A percentile compares a stretch with the other conserved stretches of the same genome.
These are phyloP conservation scores for Conops quadrifasciatus DNA, from an alignment of 2,888 invertebrate genomes.

Conservation along the genomic window DNA sequence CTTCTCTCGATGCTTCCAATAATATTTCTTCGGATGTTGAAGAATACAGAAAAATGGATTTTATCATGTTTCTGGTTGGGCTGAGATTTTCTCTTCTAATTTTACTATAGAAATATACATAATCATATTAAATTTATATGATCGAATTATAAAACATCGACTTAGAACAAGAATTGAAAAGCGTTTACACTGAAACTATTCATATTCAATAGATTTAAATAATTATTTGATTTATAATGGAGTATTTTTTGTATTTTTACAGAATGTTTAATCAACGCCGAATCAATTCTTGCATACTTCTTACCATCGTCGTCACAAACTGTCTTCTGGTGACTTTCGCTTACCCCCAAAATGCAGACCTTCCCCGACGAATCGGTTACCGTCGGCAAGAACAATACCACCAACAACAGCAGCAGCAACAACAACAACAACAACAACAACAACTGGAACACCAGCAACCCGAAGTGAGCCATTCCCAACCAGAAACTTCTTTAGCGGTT, in stretches of 20 bases:
- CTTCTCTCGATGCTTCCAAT: too few species aligned
- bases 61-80: too few species aligned
- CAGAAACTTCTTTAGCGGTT: constrained; percentile 52
- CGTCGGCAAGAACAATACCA: constrained; percentile 38
- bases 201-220: not conserved
- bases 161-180: too few species aligned
- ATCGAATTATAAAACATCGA: too few species aligned
- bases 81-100: too few species aligned
- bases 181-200: too few species aligned
- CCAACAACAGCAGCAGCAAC: constrained; percentile 39
- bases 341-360: constrained; percentile 69
- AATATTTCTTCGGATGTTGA: too few species aligned
- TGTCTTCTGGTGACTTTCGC: constrained; percentile 74
- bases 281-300: constrained; percentile 74
- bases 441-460: constrained; percentile 18
- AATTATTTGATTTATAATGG: constrained; percentile 2
- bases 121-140: too few species aligned
- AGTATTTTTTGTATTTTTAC: constrained; percentile 39
- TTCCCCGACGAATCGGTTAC: constrained; percentile 50
- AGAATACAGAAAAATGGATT: too few species aligned
- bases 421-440: constrained; percentile 43
- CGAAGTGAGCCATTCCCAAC: constrained; percentile 36
- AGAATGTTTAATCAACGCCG: constrained; percentile 74
- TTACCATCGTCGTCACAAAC: constrained; percentile 75
- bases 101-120: too few species aligned